These are phyloP conservation scores for Thera britannica DNA, from an alignment of 2,888 invertebrate species.

Conservation along the genomic window DNA sequence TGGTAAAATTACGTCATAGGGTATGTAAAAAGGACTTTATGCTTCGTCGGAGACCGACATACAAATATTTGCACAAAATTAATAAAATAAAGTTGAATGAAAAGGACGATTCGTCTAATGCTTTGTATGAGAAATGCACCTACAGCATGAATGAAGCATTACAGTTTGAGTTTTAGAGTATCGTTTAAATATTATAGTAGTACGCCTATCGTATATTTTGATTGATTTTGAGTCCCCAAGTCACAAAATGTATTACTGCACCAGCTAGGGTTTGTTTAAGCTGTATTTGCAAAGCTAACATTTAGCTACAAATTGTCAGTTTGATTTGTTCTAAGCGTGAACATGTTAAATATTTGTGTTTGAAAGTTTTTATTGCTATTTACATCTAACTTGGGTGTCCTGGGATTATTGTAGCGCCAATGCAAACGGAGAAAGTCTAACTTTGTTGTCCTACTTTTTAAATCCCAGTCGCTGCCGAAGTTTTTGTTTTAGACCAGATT, in stretches of 20 bases:
- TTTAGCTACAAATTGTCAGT: constrained; percentile 31
- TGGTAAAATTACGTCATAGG: too few species aligned
- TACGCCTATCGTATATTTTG: too few species aligned
- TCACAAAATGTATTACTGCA: neutral
- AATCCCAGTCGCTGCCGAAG: constrained; percentile 2
- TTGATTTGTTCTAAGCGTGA: constrained; percentile 26
- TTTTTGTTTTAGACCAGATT: neutral
- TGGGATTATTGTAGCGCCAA: constrained; percentile 5
- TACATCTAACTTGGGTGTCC: constrained; percentile 12
- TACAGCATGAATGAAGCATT: too few species aligned
- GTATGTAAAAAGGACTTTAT: too few species aligned
- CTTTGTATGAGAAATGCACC: too few species aligned
- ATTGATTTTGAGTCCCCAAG: too few species aligned
- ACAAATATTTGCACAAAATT: too few species aligned
- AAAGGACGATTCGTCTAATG: too few species aligned
- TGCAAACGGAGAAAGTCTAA: constrained; percentile 6
- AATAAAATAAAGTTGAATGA: too few species aligned
- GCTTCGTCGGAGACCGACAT: too few species aligned
- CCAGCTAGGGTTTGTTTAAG: constrained; percentile 2
- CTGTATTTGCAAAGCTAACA: constrained; percentile 22
- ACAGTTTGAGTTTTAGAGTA: too few species aligned
- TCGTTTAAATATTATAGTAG: too few species aligned
- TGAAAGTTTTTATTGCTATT: constrained; percentile 21
- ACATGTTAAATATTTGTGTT: constrained; percentile 15
- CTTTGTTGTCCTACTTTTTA: constrained; percentile 13